Conservation (phyloP, 2,113 vertebrate species). For the Dolichallabes microphthalmus region DNA sequence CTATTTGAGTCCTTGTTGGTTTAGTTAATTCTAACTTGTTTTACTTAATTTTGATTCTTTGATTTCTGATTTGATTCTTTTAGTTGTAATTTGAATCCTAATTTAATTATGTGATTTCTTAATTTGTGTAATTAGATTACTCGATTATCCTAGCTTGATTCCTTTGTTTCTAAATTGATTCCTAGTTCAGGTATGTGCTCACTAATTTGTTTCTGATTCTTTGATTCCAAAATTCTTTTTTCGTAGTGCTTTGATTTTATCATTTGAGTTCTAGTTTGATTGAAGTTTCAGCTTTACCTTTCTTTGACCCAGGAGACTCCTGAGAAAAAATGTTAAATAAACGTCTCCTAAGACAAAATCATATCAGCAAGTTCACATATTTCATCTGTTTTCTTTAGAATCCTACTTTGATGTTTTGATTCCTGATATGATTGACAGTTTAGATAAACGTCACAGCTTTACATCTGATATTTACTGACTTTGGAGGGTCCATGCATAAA, state of each 20-base stretch:
- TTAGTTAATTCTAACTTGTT: neutral
- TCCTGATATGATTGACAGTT: neutral
- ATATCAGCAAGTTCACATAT: neutral
- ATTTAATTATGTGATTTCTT: neutral
- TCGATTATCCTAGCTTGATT: neutral
- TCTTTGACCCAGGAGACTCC: neutral
- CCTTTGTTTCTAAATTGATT: neutral
- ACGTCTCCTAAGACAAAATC: neutral
- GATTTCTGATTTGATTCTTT: neutral
- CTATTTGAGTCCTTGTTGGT: neutral
- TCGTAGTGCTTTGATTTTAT: neutral
- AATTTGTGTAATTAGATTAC: neutral
- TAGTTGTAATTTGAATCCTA: neutral
- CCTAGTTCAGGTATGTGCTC: neutral
- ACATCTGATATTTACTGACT: neutral
- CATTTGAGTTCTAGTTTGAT: neutral
- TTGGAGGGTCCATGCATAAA: neutral
- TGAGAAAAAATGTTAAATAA: neutral
- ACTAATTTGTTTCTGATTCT: neutral
- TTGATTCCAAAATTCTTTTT: neutral
- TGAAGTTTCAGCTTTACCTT: neutral
- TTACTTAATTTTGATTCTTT: neutral
- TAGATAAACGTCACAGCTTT: neutral
- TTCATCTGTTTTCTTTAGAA: neutral
- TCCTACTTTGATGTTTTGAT: neutral